phyloP scores from a whole-genome alignment of 2,888 invertebrate species.

The Euplagia quadripunctaria region DNA sequence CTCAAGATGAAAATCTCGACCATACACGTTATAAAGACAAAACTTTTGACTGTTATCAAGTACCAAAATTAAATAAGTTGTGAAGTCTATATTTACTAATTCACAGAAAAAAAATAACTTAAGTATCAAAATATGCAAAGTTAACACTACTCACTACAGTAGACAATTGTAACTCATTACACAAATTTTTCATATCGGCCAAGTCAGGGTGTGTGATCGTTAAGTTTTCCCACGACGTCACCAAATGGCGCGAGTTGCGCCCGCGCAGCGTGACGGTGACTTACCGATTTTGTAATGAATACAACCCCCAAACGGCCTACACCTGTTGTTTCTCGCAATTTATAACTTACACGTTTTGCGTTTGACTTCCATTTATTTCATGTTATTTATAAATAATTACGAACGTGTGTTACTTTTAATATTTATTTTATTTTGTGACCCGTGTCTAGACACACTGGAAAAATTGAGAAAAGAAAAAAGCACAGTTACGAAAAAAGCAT shows the following conservation, averaged over 20 bases:
- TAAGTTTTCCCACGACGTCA: slow-evolving; percentile 85
- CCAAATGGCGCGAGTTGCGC: slow-evolving; percentile 76
- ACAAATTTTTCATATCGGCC: slow-evolving; percentile 30
- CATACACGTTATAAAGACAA: too few relatives aligned
- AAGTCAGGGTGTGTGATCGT: slow-evolving; percentile 67
- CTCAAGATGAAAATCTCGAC: too few relatives aligned
- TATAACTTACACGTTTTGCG: slow-evolving; percentile 29
- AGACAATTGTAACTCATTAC: slow-evolving; percentile 1
- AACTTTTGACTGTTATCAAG: too few relatives aligned
- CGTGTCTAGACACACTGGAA: background rate
- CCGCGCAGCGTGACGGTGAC: slow-evolving; percentile 83
- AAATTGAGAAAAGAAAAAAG: background rate
- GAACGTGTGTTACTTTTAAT: background rate
- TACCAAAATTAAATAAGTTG: too few relatives aligned
- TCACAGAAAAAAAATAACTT: background rate
- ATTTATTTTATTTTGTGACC: background rate
- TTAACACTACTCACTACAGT: background rate
- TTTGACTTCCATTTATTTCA: slow-evolving; percentile 30
- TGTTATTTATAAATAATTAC: slow-evolving; percentile 4
- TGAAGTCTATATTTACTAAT: background rate
- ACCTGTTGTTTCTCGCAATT: slow-evolving; percentile 77
- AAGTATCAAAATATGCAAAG: background rate
- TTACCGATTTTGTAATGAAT: slow-evolving; percentile 82
- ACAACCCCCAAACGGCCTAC: slow-evolving; percentile 65
- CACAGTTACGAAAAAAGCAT: background rate